Percentiles rank a stretch among this genome's conserved stretches.
These are phyloP conservation scores for Onthophagus sagittarius DNA, from an alignment of 2,888 invertebrate species.

Conservation along the genomic window DNA sequence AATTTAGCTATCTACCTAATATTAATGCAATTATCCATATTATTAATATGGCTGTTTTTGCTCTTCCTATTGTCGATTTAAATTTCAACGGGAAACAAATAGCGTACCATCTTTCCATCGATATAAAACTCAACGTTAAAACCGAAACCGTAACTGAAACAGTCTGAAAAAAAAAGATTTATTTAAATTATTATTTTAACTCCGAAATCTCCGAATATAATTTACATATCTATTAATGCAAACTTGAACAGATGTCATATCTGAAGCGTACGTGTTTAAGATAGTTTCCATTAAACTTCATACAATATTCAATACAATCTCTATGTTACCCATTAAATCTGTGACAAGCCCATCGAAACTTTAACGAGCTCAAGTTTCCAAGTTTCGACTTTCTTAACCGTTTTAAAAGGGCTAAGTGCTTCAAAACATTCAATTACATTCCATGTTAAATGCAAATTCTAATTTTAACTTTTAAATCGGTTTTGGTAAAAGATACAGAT, in stretches of 20 bases:
- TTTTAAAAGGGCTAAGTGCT: no score
- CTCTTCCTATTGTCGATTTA: slow-evolving; percentile 76
- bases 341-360: neutral
- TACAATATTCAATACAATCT: neutral
- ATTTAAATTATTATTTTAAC: no score
- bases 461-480: no score
- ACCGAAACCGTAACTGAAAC: slow-evolving; percentile 92
- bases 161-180: slow-evolving; percentile 62
- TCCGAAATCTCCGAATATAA: neutral
- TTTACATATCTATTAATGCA: neutral
- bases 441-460: no score
- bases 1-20: slow-evolving; percentile 66
- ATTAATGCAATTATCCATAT: slow-evolving; percentile 76
- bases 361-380: neutral
- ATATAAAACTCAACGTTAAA: slow-evolving; percentile 85
- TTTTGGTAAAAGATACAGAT: no score
- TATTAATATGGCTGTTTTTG: slow-evolving; percentile 71
- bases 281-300: neutral
- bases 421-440: no score
- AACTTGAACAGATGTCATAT: neutral
- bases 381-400: neutral
- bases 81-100: slow-evolving; percentile 87
- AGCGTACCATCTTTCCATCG: slow-evolving; percentile 91
- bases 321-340: neutral
- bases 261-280: neutral